A percentile compares a stretch with the other conserved stretches of the same genome.
These are phyloP conservation scores for Pristis pectinata DNA, from an alignment of 2,797 vertebrate species.

Conservation along the genomic window DNA sequence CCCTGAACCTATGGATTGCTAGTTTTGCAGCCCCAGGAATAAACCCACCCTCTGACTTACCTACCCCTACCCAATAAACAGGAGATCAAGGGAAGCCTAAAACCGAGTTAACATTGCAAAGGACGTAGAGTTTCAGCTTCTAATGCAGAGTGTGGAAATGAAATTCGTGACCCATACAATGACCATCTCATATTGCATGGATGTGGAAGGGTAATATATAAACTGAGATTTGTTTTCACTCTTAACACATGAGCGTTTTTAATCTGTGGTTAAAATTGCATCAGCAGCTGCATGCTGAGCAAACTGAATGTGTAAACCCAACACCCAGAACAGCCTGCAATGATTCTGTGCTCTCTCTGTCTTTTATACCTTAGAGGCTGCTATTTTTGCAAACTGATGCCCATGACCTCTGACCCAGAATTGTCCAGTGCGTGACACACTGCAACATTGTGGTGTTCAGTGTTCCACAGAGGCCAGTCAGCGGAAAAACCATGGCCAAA, in stretches of 20 bases:
- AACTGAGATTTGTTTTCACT: slow-evolving; percentile 34
- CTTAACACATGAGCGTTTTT: slow-evolving; percentile 32
- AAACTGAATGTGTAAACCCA: slow-evolving; percentile 29
- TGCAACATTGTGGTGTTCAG: slow-evolving; percentile 18
- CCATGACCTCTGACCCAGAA: slow-evolving; percentile 24
- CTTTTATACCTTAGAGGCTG: slow-evolving; percentile 27
- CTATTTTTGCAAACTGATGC: slow-evolving; percentile 35
- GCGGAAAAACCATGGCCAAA: background rate
- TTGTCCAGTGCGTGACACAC: slow-evolving; percentile 20
- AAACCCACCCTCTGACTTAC: background rate
- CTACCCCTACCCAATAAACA: no score
- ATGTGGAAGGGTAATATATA: background rate
- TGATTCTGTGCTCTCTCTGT: slow-evolving; percentile 15
- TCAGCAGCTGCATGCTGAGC: slow-evolving; percentile 20
- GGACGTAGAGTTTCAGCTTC: background rate
- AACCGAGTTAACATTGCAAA: background rate
- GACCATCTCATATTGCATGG: slow-evolving; percentile 56
- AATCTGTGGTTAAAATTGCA: slow-evolving; percentile 17
- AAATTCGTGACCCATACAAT: slow-evolving; percentile 60
- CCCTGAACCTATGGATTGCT: background rate
- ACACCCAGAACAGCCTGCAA: background rate
- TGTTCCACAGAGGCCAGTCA: slow-evolving; percentile 30
- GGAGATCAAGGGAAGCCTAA: background rate
- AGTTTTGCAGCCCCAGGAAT: background rate
- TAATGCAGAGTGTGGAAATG: slow-evolving; percentile 41